Percentiles rank a stretch among this genome's conserved stretches.
Conservation (phyloP, 2,888 invertebrate species). For the Lasioglossum pauxillum region DNA sequence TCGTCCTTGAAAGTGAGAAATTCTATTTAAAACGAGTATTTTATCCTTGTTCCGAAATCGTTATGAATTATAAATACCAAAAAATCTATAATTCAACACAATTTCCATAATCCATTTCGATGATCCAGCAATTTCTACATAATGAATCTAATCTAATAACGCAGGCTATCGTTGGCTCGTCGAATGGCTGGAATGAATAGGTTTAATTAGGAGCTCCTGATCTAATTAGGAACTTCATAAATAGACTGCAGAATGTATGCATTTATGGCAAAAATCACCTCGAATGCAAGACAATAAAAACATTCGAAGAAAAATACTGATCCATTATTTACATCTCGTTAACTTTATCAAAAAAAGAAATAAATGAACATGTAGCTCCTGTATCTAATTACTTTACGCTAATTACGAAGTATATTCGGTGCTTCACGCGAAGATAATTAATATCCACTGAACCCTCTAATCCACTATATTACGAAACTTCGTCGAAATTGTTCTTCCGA, state of each 20-base stretch:
- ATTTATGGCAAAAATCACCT: background rate
- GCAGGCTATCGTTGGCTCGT: no score
- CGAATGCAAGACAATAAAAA: background rate
- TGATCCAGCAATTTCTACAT: no score
- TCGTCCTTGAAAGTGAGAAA: no score
- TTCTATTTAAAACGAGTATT: background rate
- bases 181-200: background rate
- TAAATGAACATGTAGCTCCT: background rate
- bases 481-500: background rate
- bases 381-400: background rate
- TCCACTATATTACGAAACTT: background rate
- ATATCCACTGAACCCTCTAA: background rate
- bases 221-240: background rate
- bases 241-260: background rate
- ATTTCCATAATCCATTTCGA: no score
- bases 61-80: background rate
- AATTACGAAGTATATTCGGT: background rate
- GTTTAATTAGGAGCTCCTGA: no score
- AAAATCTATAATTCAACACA: background rate
- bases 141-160: no score
- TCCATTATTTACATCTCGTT: background rate
- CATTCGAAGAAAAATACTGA: background rate
- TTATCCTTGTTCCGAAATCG: background rate
- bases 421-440: background rate
- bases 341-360: background rate